Evolutionary conservation across 2,888 invertebrate species (phyloP), one percentile per base, ranked within the genome.

Genomic region (Lampropteryx suffumata): DNA sequence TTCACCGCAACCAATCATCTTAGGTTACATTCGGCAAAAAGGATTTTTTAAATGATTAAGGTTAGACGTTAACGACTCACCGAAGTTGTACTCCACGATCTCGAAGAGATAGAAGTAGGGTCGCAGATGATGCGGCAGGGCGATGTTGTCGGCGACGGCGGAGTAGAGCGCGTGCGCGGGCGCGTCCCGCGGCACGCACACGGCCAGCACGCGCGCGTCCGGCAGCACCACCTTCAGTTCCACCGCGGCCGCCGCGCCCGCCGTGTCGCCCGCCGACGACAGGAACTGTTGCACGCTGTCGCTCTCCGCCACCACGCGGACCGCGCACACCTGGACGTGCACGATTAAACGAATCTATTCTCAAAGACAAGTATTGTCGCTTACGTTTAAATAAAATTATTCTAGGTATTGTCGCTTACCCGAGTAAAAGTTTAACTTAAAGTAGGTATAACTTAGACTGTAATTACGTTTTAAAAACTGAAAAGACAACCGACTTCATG

Each of bases 211-310:
- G 74, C 95, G 96, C 65, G 96, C 93, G 84, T 99, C 98, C 0
- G 99, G 99, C 55, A 99, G 90, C 65, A 99, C 92, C 13, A 90
- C 88, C 82, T 96, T 96, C 53, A 96, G 91, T 72, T 96, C 95
- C 9, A 95, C 94, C n/a, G 93, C 92, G 5, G n/a, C 21, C 21
- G 21, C 21, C 21, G 93, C 92, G 66, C 93, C 94, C 12, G 93
- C 92, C 53, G 96, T 95, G 73, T 97, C 97, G 62, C 98, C 97
- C 1, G 95, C 93, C 71, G 98, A 97, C 3, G 98, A 98, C 10
- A 99, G 93, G 89, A 99, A 99, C 81, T 99, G 98, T 85, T 99
- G 99, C 83, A 99, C 97, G 1, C 97, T 94, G 75, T 99, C 99
- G 69, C 97, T 96, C 78, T 99, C 99, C 0, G 99, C 99, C 72